Evolutionary conservation across 2,797 vertebrate genomes (phyloP).

Genomic region (Allobates femoralis): DNA sequence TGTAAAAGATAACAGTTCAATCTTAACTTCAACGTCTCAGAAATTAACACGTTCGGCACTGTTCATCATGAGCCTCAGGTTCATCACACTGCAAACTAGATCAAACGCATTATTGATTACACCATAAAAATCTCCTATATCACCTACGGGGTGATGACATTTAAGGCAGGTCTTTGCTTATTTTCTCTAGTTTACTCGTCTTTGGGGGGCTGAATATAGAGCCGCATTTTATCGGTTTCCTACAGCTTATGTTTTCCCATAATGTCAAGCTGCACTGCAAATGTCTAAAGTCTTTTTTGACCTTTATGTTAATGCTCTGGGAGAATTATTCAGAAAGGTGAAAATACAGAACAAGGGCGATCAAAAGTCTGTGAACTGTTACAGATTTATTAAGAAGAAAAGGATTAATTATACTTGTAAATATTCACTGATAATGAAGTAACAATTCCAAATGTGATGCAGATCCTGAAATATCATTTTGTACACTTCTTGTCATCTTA

Average conservation of each 20-base stretch:
- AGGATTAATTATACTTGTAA: conserved; percentile 17
- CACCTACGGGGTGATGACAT: conserved; percentile 27
- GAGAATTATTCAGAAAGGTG: neutral
- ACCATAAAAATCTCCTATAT: conserved; percentile 26
- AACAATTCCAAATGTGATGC: conserved; percentile 12
- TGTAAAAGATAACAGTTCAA: conserved; percentile 52
- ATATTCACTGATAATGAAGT: conserved; percentile 24
- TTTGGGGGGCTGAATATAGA: neutral
- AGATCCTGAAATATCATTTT: neutral
- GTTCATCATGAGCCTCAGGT: neutral
- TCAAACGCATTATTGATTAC: conserved; percentile 46
- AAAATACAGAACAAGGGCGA: conserved; percentile 14
- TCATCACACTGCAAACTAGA: conserved; percentile 3
- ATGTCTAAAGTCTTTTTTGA: conserved; percentile 17
- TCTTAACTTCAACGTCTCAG: conserved; percentile 14
- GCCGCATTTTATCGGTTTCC: conserved; percentile 19
- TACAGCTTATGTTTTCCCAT: conserved; percentile 16
- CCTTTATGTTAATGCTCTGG: conserved; percentile 34
- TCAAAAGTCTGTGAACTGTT: conserved; percentile 18
- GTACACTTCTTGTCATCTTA: conserved; percentile 18
- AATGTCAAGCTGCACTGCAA: conserved; percentile 6
- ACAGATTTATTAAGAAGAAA: conserved; percentile 18
- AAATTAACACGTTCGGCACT: conserved; percentile 50
- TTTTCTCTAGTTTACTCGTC: neutral
- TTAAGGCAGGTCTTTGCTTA: conserved; percentile 18